Conservation (phyloP, 2,797 vertebrate species). For the Dallia pectoralis region DNA sequence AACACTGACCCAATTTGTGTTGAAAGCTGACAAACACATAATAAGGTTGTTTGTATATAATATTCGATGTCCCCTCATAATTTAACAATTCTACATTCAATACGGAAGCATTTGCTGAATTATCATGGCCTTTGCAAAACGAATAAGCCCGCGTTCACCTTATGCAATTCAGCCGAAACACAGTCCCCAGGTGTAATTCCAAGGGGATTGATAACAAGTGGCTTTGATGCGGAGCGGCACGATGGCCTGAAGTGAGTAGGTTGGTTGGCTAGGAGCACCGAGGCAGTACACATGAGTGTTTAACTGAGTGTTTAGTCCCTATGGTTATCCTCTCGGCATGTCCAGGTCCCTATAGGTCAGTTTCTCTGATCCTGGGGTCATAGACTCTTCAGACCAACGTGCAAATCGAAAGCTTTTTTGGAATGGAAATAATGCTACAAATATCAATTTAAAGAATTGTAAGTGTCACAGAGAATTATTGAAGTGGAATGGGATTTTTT, state of each 20-base stretch:
- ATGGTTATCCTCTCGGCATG: slow-evolving; percentile 38
- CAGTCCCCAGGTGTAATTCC: slow-evolving; percentile 59
- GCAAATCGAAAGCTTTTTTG: slow-evolving; percentile 56
- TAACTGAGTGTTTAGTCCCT: slow-evolving; percentile 31
- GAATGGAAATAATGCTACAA: slow-evolving; percentile 56
- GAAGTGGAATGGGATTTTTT: slow-evolving; percentile 39
- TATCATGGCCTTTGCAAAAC: slow-evolving; percentile 45
- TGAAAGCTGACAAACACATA: not conserved
- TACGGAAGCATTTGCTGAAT: not conserved
- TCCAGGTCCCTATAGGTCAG: slow-evolving; percentile 69
- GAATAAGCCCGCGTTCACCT: slow-evolving; percentile 42
- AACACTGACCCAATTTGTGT: not conserved
- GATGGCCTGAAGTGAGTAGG: slow-evolving; percentile 59
- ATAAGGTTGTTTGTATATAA: not conserved
- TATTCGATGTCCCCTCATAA: too few relatives aligned
- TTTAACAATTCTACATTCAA: not conserved
- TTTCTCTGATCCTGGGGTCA: slow-evolving; percentile 48
- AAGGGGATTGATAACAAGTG: slow-evolving; percentile 69
- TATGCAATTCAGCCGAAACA: slow-evolving; percentile 57
- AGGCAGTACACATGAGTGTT: not conserved
- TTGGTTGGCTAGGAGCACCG: slow-evolving; percentile 35
- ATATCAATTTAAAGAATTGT: slow-evolving; percentile 57
- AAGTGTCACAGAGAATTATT: slow-evolving; percentile 44
- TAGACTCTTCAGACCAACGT: slow-evolving; percentile 68
- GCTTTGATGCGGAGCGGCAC: slow-evolving; percentile 45